These are phyloP conservation scores for Matsumyia berberina DNA, from an alignment of 2,888 invertebrate species.

Conservation along the genomic window DNA sequence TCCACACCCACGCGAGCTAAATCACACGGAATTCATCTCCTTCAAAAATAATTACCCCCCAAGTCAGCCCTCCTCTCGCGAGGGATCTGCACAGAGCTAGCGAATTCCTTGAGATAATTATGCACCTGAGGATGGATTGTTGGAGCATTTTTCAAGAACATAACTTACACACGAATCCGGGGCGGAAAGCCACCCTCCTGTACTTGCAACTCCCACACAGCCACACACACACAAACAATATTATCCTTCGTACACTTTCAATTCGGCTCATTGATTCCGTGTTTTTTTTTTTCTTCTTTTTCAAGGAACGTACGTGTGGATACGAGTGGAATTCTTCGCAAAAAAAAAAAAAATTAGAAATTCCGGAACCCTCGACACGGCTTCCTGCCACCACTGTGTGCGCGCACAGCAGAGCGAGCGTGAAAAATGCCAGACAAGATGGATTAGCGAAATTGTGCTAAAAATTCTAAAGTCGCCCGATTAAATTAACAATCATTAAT, in stretches of 20 bases:
- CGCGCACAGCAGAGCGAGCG: conserved; percentile 53
- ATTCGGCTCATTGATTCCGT: conserved; percentile 67
- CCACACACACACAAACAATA: conserved; percentile 23
- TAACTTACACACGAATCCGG: conserved; percentile 57
- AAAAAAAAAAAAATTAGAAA: conserved; percentile 14
- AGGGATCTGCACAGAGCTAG: background rate
- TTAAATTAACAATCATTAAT: conserved; percentile 76
- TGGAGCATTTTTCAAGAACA: conserved; percentile 65
- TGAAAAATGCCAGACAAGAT: conserved; percentile 76
- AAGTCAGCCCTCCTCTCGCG: conserved; percentile 6
- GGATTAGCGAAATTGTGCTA: conserved; percentile 74
- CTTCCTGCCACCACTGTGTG: background rate
- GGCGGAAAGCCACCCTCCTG: background rate
- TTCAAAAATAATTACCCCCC: conserved; percentile 69
- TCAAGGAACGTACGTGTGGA: conserved; percentile 25
- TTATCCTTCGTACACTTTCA: conserved; percentile 40
- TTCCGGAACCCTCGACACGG: conserved; percentile 12
- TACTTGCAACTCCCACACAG: no score
- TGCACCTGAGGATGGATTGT: conserved; percentile 73
- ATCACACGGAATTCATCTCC: conserved; percentile 64
- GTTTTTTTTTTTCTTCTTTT: conserved; percentile 14
- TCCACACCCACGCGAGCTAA: conserved; percentile 18
- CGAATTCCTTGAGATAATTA: conserved; percentile 66
- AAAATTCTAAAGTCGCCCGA: conserved; percentile 76
- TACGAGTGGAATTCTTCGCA: conserved; percentile 26